A percentile compares a stretch with the other conserved stretches of the same genome.
Conservation (phyloP, 2,797 vertebrate genomes). For the Crypturellus tataupa region DNA sequence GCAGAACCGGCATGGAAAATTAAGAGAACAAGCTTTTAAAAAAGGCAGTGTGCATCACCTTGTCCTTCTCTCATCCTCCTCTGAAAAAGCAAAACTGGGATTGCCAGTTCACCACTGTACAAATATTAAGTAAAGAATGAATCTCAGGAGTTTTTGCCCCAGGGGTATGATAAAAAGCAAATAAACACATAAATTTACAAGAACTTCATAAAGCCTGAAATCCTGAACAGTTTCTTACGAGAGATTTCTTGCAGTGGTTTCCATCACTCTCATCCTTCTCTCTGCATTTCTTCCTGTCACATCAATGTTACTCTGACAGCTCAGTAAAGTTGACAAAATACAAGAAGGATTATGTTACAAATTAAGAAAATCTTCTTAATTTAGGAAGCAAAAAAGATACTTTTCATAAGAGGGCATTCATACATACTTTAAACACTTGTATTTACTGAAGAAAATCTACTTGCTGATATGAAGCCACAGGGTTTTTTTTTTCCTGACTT, state of each 20-base stretch:
- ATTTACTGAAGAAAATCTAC: not conserved
- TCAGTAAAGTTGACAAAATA: slow-evolving; percentile 60
- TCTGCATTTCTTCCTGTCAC: slow-evolving; percentile 33
- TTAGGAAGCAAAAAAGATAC: not conserved
- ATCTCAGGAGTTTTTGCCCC: slow-evolving; percentile 22
- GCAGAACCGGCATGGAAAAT: not conserved
- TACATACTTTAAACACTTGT: not conserved
- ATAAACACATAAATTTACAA: not conserved
- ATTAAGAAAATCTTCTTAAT: not conserved
- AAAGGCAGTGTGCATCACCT: not conserved
- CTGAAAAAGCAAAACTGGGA: not conserved
- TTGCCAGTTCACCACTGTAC: not conserved
- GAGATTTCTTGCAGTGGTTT: not conserved
- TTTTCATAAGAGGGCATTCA: not conserved
- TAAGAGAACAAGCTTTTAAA: not conserved
- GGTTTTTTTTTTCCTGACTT: no score
- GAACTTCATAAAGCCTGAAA: slow-evolving; percentile 26
- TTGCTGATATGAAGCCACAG: not conserved
- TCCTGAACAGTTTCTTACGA: slow-evolving; percentile 28
- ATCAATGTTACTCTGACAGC: slow-evolving; percentile 14
- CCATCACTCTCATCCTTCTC: not conserved
- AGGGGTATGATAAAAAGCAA: slow-evolving; percentile 37
- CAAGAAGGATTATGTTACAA: slow-evolving; percentile 42
- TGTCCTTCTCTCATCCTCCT: not conserved
- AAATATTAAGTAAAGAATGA: not conserved